These are phyloP conservation scores for Ectemnius cavifrons DNA, from an alignment of 2,888 invertebrate genomes.

Conservation along the genomic window DNA sequence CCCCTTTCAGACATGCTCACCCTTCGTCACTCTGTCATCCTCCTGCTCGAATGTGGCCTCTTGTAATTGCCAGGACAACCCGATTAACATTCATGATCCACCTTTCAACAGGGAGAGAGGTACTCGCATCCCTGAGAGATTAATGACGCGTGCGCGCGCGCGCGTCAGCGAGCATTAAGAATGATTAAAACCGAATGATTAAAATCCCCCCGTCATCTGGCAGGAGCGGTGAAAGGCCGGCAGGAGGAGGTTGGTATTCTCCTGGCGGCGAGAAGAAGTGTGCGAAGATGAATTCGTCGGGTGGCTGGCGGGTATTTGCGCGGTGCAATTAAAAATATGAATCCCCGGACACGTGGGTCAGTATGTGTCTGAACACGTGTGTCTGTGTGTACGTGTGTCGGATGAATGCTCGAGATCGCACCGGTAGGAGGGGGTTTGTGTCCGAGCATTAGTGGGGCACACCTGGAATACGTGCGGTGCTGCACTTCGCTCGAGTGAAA, in stretches of 20 bases:
- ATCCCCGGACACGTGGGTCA: conserved; percentile 17
- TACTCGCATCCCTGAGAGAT: background rate
- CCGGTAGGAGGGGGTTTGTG: no score
- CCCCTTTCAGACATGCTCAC: no score
- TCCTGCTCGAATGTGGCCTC: no score
- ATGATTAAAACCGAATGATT: conserved; percentile 1
- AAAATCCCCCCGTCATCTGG: no score
- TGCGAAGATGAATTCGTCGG: no score
- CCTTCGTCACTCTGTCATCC: no score
- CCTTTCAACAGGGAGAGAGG: background rate
- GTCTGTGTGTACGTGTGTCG: no score
- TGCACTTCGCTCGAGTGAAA: no score
- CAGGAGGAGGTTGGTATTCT: background rate
- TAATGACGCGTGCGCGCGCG: background rate
- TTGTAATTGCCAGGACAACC: no score
- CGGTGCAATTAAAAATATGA: conserved; percentile 34
- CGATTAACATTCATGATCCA: background rate
- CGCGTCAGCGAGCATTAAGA: background rate
- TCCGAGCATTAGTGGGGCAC: no score
- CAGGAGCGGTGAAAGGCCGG: background rate
- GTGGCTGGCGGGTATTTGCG: background rate
- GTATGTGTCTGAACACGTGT: background rate
- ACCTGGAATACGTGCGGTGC: no score
- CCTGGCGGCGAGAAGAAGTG: background rate
- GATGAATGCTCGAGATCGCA: no score